phyloP scores from a whole-genome alignment of 92 coral and sea anemone species.

The Hydrozoanthus gracilis region DNA sequence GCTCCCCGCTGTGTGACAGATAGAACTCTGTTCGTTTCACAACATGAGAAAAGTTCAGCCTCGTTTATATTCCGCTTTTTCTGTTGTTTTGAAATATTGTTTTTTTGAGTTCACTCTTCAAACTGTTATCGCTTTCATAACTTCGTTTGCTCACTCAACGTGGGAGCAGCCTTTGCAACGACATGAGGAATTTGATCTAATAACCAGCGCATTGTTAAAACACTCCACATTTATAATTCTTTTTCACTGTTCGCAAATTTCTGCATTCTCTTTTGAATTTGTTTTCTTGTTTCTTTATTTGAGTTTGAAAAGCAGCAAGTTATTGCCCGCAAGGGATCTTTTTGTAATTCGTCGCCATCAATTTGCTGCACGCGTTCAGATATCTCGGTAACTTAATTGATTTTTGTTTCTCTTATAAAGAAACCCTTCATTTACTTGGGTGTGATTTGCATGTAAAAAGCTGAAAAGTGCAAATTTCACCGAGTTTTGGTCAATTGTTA shows the following conservation, averaged over 20 bases:
- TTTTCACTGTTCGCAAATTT: conserved; percentile 18
- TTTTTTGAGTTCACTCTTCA: conserved; percentile 10
- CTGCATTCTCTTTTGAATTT: conserved; percentile 36
- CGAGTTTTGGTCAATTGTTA: conserved; percentile 28
- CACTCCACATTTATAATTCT: conserved; percentile 6
- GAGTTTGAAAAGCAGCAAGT: conserved; percentile 12
- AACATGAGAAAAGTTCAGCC: not conserved
- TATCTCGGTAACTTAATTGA: conserved; percentile 31
- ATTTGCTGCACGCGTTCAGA: conserved; percentile 20
- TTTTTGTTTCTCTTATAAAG: not conserved
- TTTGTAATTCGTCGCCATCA: conserved; percentile 20
- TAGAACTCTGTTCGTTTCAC: not conserved
- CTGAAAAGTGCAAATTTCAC: conserved; percentile 7
- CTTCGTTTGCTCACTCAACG: not conserved
- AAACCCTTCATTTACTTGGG: not conserved
- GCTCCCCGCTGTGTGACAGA: conserved; percentile 21
- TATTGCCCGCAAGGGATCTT: conserved; percentile 18
- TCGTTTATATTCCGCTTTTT: not conserved
- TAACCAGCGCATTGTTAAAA: not conserved
- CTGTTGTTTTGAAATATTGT: conserved; percentile 12
- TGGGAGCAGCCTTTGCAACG: not conserved
- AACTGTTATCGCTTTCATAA: not conserved
- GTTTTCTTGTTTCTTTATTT: conserved; percentile 19
- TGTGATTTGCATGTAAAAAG: conserved; percentile 43
- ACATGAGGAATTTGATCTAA: conserved; percentile 39